Evolutionary conservation across 2,888 invertebrate species (phyloP), one percentile per base, ranked within the genome.

Genomic region (Diarsia rubi): DNA sequence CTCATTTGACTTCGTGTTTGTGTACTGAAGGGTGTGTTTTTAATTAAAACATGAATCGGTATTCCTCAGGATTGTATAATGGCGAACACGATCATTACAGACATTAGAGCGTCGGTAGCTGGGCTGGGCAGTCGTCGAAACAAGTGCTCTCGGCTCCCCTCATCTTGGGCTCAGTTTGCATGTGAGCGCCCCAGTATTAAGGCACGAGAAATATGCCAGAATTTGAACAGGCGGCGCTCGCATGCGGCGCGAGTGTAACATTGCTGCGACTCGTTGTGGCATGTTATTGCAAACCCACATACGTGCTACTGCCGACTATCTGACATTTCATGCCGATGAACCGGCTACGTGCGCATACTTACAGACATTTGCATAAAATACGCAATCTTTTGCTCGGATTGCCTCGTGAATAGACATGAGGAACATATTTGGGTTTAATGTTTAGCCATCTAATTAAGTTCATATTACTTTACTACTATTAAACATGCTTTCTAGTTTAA

Each of bases 231-330:
- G 90, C 93, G 93, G 94, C 87, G 91, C 91, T 93, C 93, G 92
- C 93, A 93, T 93, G 90, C 93, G 92, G 92, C 91, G 92, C 94
- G 95, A 92, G 93, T 93, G 95, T 94, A 94, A 93, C 96, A 96
- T 96, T 92, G 95, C 95, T 94, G 92, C 92, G 93, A 95, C 93
- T 94, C 95, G 92, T 94, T 94, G 95, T 93, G 96, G 96, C 95
- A 95, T 96, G 96, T 96, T 96, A 96, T 96, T 96, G 95, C 96
- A 94, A 95, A 95, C 94, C 95, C 94, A 93, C 95, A 95, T 95
- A 96, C 95, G 94, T 94, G 93, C 91, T 91, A 86, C 92, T 90
- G 92, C 93, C 92, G 94, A 94, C 94, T 95, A 93, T 94, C 95
- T 94, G 95, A 95, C 95, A 95, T 95, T 96, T 96, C 95, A 95